These are phyloP conservation scores for Xestia sexstrigata DNA, from an alignment of 2,888 invertebrate species.

Conservation along the genomic window DNA sequence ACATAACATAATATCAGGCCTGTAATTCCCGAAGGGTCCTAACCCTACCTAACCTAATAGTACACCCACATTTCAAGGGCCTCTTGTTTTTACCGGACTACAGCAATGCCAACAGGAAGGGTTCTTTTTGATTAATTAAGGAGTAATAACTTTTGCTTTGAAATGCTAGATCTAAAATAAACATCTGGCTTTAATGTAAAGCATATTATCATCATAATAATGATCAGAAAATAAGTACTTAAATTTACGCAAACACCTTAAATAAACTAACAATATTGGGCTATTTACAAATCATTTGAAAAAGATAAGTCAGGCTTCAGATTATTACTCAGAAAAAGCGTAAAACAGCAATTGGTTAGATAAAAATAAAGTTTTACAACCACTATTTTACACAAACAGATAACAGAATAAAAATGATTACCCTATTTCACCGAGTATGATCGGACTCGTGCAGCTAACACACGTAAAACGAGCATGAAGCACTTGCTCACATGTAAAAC, in stretches of 20 bases:
- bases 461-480: slow-evolving; percentile 73
- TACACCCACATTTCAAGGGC: too few species aligned
- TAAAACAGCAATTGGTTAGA: slow-evolving; percentile 36
- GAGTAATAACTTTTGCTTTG: too few species aligned
- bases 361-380: slow-evolving; percentile 51
- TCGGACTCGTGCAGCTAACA: slow-evolving; percentile 68
- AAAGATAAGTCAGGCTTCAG: slow-evolving; percentile 16
- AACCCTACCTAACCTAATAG: too few species aligned
- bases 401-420: slow-evolving; percentile 51
- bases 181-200: background rate
- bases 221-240: background rate
- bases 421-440: slow-evolving; percentile 46
- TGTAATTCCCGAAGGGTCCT: too few species aligned
- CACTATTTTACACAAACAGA: slow-evolving; percentile 40
- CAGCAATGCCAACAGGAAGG: too few species aligned
- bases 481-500: slow-evolving; percentile 77
- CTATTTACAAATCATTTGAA: slow-evolving; percentile 19
- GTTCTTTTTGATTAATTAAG: background rate
- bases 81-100: too few species aligned
- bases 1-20: too few species aligned
- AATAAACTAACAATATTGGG: background rate
- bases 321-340: slow-evolving; percentile 35
- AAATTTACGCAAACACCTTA: background rate
- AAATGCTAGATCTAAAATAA: background rate
- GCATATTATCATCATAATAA: background rate